Evolutionary conservation across 2,113 vertebrate genomes (phyloP), one percentile per base, ranked within the genome.

Genomic region (Rutilus rutilus): DNA sequence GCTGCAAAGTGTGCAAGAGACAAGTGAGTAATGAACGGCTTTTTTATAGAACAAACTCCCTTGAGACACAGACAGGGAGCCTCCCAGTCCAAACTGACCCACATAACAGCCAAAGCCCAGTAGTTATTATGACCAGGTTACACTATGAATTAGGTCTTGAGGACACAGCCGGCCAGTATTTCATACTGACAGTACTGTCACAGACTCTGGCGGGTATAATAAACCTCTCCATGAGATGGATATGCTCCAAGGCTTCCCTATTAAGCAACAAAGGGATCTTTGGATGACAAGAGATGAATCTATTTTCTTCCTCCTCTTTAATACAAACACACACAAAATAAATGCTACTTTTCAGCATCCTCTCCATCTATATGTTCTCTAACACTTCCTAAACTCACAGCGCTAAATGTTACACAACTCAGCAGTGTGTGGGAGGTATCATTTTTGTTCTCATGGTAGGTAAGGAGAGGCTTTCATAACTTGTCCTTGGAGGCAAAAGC

Each of bases 401-500:
- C 14, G 89, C 89, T 86, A 52, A 73, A 82, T 85, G 89, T 95
- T 95, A 95, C 83, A 92, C 92, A 95, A 95, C 93, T 89, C 73
- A 27, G 54, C 82, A 25, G 81, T 83, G 91, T 88, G 94, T 95
- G 92, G 94, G 94, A 87, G 94, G 86, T 88, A 64, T 87, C 54
- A 90, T 89, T 86, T 91, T 83, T 80, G 86, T 89, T 92, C 91
- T 90, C 89, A 89, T 75, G 85, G 90, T 87, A 92, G 91, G 91
- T 90, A 89, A 92, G 91, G 91, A 93, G 91, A 93, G 92, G 90
- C 92, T 94, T 94, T 94, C 90, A 91, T 95, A 95, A 95, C 93
- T 88, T 89, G 91, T 94, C 93, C 93, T 95, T 93, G 84, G 89
- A 87, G 80, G 77, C 86, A 82, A 89, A 81, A 83, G 89, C 60